phyloP scores from a whole-genome alignment of 2,113 vertebrate species.

The Platysternon megacephalum region DNA sequence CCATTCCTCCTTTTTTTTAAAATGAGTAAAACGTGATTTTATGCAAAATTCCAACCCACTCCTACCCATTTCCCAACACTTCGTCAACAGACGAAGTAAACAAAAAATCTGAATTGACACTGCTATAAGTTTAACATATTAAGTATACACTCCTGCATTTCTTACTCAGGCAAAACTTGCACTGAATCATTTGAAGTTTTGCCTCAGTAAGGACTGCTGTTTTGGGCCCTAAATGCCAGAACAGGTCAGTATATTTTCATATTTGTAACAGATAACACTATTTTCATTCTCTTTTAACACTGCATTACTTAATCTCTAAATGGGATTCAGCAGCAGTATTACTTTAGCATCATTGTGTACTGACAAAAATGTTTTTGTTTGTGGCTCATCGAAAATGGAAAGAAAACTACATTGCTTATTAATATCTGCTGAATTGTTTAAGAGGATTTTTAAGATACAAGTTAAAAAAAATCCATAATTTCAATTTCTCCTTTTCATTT shows the following conservation, averaged over 20 bases:
- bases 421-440: conserved; percentile 83
- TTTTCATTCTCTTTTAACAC: conserved; percentile 31
- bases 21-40: background rate
- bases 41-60: background rate
- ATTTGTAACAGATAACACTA: conserved; percentile 1
- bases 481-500: conserved; percentile 96
- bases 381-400: conserved; percentile 62
- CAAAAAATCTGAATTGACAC: conserved; percentile 7
- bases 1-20: background rate
- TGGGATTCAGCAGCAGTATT: conserved; percentile 41
- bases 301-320: conserved; percentile 51
- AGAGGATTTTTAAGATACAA: conserved; percentile 84
- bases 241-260: background rate
- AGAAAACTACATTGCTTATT: conserved; percentile 76
- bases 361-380: conserved; percentile 78
- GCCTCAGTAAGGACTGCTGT: background rate
- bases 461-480: conserved; percentile 90
- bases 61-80: conserved; percentile 17
- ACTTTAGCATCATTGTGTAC: conserved; percentile 41
- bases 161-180: conserved; percentile 6
- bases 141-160: background rate
- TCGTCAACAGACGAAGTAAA: background rate
- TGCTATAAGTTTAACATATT: conserved; percentile 25
- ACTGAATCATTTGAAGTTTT: background rate
- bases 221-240: background rate